Conservation (phyloP, 2,113 vertebrate genomes). For the Burhinus bistriatus region DNA sequence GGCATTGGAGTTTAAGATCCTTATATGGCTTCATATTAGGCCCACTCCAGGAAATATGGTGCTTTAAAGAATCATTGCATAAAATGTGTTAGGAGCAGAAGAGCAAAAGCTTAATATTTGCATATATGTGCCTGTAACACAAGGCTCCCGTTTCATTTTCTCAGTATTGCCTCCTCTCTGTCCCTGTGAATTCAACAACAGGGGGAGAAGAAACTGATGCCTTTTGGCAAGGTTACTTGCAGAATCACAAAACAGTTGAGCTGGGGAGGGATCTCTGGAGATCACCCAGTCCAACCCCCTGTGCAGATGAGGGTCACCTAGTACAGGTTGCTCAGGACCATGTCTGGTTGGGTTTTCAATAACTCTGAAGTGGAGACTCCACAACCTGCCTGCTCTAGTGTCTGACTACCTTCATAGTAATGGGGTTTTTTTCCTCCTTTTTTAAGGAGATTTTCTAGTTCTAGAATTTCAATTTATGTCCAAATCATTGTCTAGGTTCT, state of each 20-base stretch:
- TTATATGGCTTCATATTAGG: background rate
- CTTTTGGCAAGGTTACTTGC: background rate
- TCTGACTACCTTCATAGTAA: background rate
- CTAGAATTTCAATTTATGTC: background rate
- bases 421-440: background rate
- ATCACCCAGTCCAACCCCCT: background rate
- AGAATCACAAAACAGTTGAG: background rate
- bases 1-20: background rate
- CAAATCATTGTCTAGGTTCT: background rate
- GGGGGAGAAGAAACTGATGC: background rate
- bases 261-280: background rate
- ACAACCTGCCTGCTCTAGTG: background rate
- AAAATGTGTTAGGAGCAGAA: background rate
- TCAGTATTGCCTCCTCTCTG: background rate
- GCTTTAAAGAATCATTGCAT: background rate
- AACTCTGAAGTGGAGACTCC: background rate
- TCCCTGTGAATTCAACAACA: background rate
- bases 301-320: background rate
- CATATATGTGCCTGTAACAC: background rate
- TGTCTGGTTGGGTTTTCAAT: background rate
- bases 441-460: background rate
- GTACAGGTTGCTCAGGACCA: background rate
- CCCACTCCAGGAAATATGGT: fast-evolving
- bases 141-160: background rate
- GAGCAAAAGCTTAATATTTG: background rate